phyloP scores from a whole-genome alignment of 2,113 vertebrate species.

The Lucifuga dentata region DNA sequence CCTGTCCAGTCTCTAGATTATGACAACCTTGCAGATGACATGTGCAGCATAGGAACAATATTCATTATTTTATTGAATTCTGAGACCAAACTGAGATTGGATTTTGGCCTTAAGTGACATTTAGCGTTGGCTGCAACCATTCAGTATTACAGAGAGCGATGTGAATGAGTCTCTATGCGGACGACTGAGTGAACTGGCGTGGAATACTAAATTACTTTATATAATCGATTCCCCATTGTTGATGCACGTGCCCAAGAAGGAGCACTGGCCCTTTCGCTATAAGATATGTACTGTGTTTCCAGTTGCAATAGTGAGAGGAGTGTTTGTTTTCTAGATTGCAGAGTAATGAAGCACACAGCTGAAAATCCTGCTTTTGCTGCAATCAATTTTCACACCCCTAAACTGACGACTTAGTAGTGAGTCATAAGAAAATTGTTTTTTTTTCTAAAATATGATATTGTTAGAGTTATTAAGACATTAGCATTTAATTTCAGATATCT shows the following conservation, averaged over 20 bases:
- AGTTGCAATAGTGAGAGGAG: conserved; percentile 23
- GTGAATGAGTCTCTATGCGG: conserved; percentile 24
- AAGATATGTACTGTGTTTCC: conserved; percentile 34
- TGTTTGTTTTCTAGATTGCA: conserved; percentile 49
- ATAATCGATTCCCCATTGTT: conserved; percentile 21
- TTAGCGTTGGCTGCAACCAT: conserved; percentile 2
- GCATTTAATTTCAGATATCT: no score
- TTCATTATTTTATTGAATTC: no score
- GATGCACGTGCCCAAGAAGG: conserved; percentile 12
- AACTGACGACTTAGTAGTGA: conserved; percentile 30
- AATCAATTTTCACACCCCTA: conserved; percentile 59
- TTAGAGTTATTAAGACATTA: no score
- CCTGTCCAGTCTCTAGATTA: no score
- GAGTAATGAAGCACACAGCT: conserved; percentile 53
- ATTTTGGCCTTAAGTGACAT: no score
- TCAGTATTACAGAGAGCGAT: conserved; percentile 16
- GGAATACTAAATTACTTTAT: conserved; percentile 38
- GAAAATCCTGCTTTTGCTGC: conserved; percentile 26
- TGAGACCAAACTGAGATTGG: no score
- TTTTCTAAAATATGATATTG: no score
- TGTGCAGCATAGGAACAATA: no score
- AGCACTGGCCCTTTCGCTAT: conserved; percentile 16
- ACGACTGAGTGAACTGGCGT: conserved; percentile 42
- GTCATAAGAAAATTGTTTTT: no score
- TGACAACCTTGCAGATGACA: no score